phyloP scores from a whole-genome alignment of 30 jellyfish, hydroid and myxozoan genomes.

The Rhopilema esculentum region DNA sequence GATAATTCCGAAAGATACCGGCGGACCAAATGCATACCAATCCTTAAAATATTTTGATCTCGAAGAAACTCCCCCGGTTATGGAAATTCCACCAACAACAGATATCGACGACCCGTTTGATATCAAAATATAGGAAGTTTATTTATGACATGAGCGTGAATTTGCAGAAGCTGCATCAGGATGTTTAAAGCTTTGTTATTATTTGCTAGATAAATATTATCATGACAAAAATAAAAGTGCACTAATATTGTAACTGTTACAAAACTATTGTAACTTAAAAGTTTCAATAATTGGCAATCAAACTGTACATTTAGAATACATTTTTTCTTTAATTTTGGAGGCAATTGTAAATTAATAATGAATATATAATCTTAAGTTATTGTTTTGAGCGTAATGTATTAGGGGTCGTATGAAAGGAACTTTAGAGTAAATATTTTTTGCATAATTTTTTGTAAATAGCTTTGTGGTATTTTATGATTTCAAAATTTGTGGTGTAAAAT shows the following conservation, averaged over 20 bases:
- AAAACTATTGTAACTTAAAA: too few species aligned
- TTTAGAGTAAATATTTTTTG: neutral
- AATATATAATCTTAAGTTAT: neutral
- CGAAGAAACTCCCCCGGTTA: conserved; percentile 79
- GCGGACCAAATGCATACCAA: conserved; percentile 81
- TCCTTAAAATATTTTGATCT: conserved; percentile 73
- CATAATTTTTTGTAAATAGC: neutral
- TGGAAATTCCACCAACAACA: conserved; percentile 57
- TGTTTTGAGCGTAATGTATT: too few species aligned
- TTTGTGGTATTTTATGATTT: neutral
- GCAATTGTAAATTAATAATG: neutral
- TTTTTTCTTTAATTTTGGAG: neutral
- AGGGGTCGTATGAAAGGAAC: neutral
- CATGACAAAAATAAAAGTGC: too few species aligned
- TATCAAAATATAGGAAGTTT: conserved; percentile 34
- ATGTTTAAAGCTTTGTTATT: too few species aligned
- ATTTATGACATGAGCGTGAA: too few species aligned
- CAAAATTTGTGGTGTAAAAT: neutral
- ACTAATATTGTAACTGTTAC: too few species aligned
- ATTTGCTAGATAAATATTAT: too few species aligned
- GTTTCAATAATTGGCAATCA: neutral
- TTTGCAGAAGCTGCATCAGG: too few species aligned
- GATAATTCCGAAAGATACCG: conserved; percentile 57
- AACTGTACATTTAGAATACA: neutral
- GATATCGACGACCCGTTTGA: conserved; percentile 74